These are phyloP conservation scores for Miltochrista miniata DNA, from an alignment of 2,888 invertebrate species.

Conservation along the genomic window DNA sequence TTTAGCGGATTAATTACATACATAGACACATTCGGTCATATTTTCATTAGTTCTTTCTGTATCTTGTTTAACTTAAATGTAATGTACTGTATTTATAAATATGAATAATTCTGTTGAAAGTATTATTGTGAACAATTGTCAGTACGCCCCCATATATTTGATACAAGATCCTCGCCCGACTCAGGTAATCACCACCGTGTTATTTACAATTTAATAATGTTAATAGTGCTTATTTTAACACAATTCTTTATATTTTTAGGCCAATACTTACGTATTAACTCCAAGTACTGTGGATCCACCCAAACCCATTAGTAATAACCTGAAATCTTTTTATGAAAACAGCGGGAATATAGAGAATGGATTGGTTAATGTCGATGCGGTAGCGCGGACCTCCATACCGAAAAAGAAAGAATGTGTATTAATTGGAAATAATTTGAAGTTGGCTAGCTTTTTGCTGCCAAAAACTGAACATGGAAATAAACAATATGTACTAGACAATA, in stretches of 20 bases:
- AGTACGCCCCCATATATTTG: conserved; percentile 74
- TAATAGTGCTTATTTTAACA: conserved; percentile 13
- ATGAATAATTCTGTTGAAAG: conserved; percentile 68
- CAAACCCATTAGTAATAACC: conserved; percentile 69
- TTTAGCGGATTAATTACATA: conserved; percentile 6
- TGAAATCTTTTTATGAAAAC: conserved; percentile 77
- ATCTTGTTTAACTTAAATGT: conserved; percentile 29
- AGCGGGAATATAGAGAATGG: conserved; percentile 74
- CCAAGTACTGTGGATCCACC: conserved; percentile 51
- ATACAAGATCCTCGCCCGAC: conserved; percentile 70
- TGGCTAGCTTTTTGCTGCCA: conserved; percentile 70
- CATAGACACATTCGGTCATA: not conserved
- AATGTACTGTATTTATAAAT: conserved; percentile 47
- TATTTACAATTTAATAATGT: conserved; percentile 21
- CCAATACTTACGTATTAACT: conserved; percentile 62
- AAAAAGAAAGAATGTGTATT: conserved; percentile 56
- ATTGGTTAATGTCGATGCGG: conserved; percentile 45
- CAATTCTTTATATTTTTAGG: conserved; percentile 52
- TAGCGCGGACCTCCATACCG: conserved; percentile 51
- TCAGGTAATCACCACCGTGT: conserved; percentile 58
- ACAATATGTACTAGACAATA: conserved; percentile 51
- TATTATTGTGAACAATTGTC: conserved; percentile 70
- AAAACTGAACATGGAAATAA: conserved; percentile 58
- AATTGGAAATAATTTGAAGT: conserved; percentile 69
- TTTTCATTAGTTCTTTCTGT: conserved; percentile 4